Evolutionary conservation across 2,797 vertebrate species (phyloP), one percentile per base, ranked within the genome.

Genomic region (Pelobates cultripes): DNA sequence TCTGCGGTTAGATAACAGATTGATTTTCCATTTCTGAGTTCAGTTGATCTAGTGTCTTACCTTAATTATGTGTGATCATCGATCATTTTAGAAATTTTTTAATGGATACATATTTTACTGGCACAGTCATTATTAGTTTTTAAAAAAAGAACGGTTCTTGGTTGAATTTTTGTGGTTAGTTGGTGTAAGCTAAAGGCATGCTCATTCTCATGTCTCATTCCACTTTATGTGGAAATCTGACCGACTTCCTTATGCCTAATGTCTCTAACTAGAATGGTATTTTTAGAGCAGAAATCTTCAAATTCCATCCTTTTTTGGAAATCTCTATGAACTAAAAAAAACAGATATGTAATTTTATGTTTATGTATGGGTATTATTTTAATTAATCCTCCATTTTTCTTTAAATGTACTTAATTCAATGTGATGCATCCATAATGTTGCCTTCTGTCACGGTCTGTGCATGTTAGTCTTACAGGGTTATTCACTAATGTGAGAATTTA

Each of bases 101-200:
- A 70, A 55, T 53, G 41, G 63, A 70, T 70, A 75, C 77, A 75
- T 83, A 75, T 43, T 69, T 79, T 45, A 83, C 15, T 78, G 81
- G 82, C 77, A 79, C n/a, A 40, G 6, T 79, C 73, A 40, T 64
- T 70, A 70, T 70, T 53, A 15, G 61, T 83, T 83, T 78, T 72
- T 40, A 82, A 43, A 43, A 28, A 74, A 72, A 5, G 55, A 83
- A 75, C 70, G 17, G 41, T 79, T 78, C 68, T 78, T 70, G 76
- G 66, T n/a, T 79, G 67, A 77, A 83, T 83, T 79, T 71, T 79
- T 83, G 82, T 83, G 82, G 82, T 83, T 71, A 64, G 53, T 15
- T 83, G 66, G 75, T 78, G 70, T 72, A 43, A 73, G 81, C 63
- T 55, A 68, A 61, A 82, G 14, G 15, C 81, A 82, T 44, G 28